Conservation (phyloP, 2,797 vertebrate species). For the Lindbergichthys nudifrons region DNA sequence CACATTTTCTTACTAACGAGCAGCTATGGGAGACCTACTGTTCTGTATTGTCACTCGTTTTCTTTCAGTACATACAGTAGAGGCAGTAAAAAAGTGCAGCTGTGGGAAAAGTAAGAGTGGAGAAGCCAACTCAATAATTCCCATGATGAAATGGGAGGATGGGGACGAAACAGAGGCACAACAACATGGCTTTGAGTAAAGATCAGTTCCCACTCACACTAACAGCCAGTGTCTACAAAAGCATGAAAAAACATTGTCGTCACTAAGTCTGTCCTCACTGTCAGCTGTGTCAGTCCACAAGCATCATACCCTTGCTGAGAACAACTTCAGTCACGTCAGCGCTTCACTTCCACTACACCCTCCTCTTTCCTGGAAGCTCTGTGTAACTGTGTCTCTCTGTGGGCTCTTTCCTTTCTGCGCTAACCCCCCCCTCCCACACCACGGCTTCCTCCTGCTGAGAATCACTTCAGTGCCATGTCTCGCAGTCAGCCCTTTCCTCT, state of each 20-base stretch:
- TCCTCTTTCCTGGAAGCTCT: constrained; percentile 43
- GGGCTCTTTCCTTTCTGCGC: constrained; percentile 41
- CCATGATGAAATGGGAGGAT: background rate
- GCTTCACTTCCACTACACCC: constrained; percentile 35
- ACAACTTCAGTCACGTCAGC: constrained; percentile 54
- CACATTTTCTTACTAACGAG: background rate
- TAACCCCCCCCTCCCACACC: constrained; percentile 18
- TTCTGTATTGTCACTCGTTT: constrained; percentile 5
- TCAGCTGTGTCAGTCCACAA: constrained; percentile 46
- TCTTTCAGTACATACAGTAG: background rate
- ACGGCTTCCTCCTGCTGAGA: constrained; percentile 53
- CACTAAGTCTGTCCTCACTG: constrained; percentile 41
- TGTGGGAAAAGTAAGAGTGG: background rate
- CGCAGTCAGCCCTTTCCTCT: constrained; percentile 39
- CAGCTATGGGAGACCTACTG: constrained; percentile 7
- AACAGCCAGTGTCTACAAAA: constrained; percentile 27
- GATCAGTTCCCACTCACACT: background rate
- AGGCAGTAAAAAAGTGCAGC: constrained; percentile 9
- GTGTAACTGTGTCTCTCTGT: constrained; percentile 42
- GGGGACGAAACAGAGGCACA: background rate
- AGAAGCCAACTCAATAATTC: background rate
- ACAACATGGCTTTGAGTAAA: constrained; percentile 6
- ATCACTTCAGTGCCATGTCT: constrained; percentile 54
- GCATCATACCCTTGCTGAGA: constrained; percentile 39
- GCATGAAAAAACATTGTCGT: constrained; percentile 36